Percentiles rank a stretch among this genome's conserved stretches.
These are phyloP conservation scores for Entelurus aequoreus DNA, from an alignment of 2,113 vertebrate genomes.

Conservation along the genomic window DNA sequence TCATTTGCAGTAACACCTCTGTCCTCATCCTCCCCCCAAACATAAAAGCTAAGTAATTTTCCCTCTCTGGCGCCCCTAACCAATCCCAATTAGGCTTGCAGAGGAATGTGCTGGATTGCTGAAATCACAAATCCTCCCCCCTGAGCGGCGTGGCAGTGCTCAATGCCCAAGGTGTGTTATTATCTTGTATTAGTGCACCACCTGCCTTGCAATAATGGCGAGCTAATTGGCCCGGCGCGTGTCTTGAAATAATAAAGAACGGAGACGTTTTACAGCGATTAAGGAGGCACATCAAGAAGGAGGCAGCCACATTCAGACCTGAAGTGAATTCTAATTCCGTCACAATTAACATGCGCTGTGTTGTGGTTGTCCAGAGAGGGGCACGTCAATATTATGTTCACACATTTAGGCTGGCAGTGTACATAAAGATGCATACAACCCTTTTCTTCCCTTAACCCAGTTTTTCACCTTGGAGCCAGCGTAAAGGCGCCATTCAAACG, in stretches of 20 bases:
- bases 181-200: constrained; percentile 72
- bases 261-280: constrained; percentile 59
- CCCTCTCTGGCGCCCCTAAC: constrained; percentile 1
- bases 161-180: constrained; percentile 74
- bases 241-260: constrained; percentile 70
- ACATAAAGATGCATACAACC: too few species aligned
- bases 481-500: constrained; percentile 62
- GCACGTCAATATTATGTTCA: too few species aligned
- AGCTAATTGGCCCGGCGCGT: constrained; percentile 71
- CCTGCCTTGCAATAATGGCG: constrained; percentile 75
- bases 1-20: constrained; percentile 14
- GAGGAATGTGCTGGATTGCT: constrained; percentile 42
- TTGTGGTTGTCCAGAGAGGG: constrained; percentile 17
- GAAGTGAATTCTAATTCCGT: constrained; percentile 7
- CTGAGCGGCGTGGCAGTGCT: constrained; percentile 46
- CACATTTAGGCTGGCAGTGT: too few species aligned
- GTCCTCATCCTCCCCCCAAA: constrained; percentile 8
- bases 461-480: constrained; percentile 67
- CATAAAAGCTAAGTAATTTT: constrained; percentile 25
- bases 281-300: constrained; percentile 36
- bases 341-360: constrained; percentile 11
- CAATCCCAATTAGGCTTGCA: constrained; percentile 53
- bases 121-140: constrained; percentile 30
- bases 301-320: constrained; percentile 12
- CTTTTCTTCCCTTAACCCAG: constrained; percentile 43